Percentiles rank a stretch among this genome's conserved stretches.
phyloP scores from a whole-genome alignment of 2,797 vertebrate species.

The Cossypha niveicapilla region DNA sequence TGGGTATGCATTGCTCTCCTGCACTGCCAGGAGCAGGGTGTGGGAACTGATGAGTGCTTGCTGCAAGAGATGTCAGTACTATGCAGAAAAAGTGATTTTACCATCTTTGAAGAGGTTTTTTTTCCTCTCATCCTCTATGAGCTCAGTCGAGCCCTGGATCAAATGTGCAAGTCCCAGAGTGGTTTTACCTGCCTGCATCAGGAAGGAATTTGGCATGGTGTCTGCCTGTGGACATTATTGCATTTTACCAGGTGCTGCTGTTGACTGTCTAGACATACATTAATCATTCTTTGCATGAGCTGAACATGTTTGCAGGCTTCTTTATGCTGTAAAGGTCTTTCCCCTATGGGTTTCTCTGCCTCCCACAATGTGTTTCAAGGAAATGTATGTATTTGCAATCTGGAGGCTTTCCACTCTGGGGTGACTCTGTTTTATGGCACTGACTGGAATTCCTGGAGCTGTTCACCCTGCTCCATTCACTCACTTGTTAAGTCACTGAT shows the following conservation, averaged over 20 bases:
- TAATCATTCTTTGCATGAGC: constrained; percentile 1
- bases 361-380: background rate
- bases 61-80: background rate
- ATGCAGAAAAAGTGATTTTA: background rate
- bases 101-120: background rate
- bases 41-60: background rate
- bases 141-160: background rate
- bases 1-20: background rate
- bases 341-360: background rate
- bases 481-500: background rate
- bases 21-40: background rate
- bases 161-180: background rate
- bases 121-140: background rate
- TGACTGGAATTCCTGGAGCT: background rate
- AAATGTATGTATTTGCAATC: background rate
- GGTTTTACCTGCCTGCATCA: background rate
- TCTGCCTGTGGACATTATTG: background rate
- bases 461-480: background rate
- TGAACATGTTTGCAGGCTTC: background rate
- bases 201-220: background rate
- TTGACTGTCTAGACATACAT: constrained; percentile 1
- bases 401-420: background rate
- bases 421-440: background rate
- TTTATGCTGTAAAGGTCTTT: background rate
- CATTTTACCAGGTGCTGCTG: constrained; percentile 21